Evolutionary conservation across 2,113 vertebrate species (phyloP), one percentile per base, ranked within the genome.

Genomic region (Pelvicachromis taeniatus): DNA sequence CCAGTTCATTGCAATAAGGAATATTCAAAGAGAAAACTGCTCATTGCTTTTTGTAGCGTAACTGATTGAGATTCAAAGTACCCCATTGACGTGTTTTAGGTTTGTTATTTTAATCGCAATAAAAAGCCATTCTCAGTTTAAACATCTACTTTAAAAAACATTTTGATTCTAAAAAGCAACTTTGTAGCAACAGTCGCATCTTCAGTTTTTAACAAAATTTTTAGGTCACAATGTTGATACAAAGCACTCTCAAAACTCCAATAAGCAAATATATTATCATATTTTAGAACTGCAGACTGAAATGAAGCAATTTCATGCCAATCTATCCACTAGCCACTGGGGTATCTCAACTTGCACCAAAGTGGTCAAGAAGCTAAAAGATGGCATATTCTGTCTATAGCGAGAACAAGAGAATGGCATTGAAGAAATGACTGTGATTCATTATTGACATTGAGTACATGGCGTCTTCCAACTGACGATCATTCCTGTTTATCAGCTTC

Each of bases 401-500:
- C 35, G 50, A 81, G 77, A 86, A 77, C 52, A 61, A 77, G 52
- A 61, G n/a, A 80, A 70, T 23, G 53, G 40, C 54, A 50, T 59
- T 7, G 19, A 78, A 23, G 53, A 80, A 77, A 78, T 65, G 42
- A 63, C 58, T 59, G 61, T 78, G 82, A 91, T 89, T 90, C 58
- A 89, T 87, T 85, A 83, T 48, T 77, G 85, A 78, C 21, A 8
- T 78, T 56, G 75, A 83, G 55, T 52, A 19, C 55, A 73, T 19
- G 53, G 23, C 6, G 53, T 59, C 75, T 90, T 90, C 77, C 54
- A 61, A 73, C 85, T 85, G 68, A 83, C 35, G 2, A 87, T 77
- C 42, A 70, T 80, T 63, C 35, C 63, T 80, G 58, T 87, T 90
- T 81, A 87, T 91, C 87, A 80, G 87, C 85, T 89, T 33, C 48